Evolutionary conservation across 2,113 vertebrate species (phyloP).

Genomic region (Triplophysa tibetana): DNA sequence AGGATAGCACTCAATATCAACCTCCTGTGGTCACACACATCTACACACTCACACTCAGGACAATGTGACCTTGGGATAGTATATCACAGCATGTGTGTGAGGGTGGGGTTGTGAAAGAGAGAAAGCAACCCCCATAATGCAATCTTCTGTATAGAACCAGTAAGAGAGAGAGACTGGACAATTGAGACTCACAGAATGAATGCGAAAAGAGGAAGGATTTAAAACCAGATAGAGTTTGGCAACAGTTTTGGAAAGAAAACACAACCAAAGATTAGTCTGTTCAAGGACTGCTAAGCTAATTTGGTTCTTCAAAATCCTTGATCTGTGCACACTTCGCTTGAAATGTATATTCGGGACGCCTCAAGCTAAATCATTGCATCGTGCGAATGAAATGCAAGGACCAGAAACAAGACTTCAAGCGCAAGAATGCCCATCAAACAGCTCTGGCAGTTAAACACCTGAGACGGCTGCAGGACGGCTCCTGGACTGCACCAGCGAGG

Average conservation of each 20-base stretch:
- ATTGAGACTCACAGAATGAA: neutral
- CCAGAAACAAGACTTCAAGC: neutral
- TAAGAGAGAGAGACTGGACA: conserved; percentile 15
- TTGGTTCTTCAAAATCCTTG: neutral
- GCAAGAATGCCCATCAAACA: neutral
- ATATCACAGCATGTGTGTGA: conserved; percentile 35
- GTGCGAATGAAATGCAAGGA: neutral
- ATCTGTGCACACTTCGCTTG: neutral
- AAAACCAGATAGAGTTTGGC: neutral
- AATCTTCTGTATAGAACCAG: conserved; percentile 25
- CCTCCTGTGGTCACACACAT: conserved; percentile 16
- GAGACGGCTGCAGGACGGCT: neutral
- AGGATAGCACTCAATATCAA: conserved; percentile 24
- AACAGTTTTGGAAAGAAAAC: neutral
- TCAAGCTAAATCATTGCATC: neutral
- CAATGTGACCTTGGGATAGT: conserved; percentile 44
- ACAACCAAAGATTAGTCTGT: neutral
- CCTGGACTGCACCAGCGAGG: conserved; percentile 8
- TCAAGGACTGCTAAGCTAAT: neutral
- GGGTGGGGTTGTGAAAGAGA: conserved; percentile 18
- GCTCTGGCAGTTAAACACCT: neutral
- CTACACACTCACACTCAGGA: conserved; percentile 3
- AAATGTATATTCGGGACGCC: neutral
- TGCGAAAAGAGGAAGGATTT: conserved; percentile 3
- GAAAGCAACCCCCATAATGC: conserved; percentile 39